Conservation (phyloP, 2,888 invertebrate species). For the Lasioglossum vierecki region DNA sequence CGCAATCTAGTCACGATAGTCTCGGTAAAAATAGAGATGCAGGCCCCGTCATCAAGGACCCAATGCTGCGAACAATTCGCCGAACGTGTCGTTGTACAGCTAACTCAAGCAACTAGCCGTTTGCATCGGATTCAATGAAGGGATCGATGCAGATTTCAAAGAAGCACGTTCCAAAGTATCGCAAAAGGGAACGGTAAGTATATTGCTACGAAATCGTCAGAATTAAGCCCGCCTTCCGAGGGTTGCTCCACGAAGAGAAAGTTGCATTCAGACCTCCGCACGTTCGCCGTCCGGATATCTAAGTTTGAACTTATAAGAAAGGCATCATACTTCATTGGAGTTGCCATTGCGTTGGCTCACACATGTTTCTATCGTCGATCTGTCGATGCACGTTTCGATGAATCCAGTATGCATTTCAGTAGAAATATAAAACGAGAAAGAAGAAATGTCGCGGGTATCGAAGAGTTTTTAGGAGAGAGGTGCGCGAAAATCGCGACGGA, state of each 20-base stretch:
- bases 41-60: too few relatives aligned
- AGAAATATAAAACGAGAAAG: not conserved
- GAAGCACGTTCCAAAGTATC: not conserved
- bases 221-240: not conserved
- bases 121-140: not conserved
- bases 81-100: not conserved
- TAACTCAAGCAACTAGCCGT: not conserved
- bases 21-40: too few relatives aligned
- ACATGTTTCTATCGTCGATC: not conserved
- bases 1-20: too few relatives aligned
- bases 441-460: not conserved
- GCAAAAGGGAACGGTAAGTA: not conserved
- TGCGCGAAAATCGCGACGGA: not conserved
- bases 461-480: not conserved
- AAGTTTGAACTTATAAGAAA: not conserved
- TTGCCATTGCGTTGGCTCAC: too few relatives aligned
- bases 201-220: not conserved
- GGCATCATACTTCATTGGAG: too few relatives aligned
- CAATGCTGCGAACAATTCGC: not conserved
- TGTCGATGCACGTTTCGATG: not conserved
- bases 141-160: not conserved
- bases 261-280: conserved; percentile 1
- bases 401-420: not conserved
- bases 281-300: not conserved
- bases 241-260: not conserved